These are phyloP conservation scores for Eulemur coronatus DNA, from an alignment of 2,797 vertebrate genomes.

Conservation along the genomic window DNA sequence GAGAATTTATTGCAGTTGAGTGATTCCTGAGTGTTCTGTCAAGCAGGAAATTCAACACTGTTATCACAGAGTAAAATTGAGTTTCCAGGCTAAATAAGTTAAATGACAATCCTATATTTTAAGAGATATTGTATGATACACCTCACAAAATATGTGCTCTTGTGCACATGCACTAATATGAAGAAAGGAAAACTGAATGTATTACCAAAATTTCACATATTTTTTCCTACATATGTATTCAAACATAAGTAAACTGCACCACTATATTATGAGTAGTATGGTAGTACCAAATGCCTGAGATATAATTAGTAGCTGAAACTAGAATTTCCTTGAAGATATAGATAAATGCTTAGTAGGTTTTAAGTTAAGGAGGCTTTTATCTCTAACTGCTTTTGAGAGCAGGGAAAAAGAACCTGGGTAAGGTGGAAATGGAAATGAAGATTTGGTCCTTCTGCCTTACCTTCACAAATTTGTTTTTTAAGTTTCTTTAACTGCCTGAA, in stretches of 20 bases:
- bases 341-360: constrained; percentile 19
- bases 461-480: not conserved
- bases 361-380: constrained; percentile 43
- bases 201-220: constrained; percentile 43
- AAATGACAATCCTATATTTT: constrained; percentile 25
- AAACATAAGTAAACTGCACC: not conserved
- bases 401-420: not conserved
- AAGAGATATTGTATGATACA: constrained; percentile 19
- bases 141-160: not conserved
- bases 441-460: not conserved
- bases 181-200: constrained; percentile 38
- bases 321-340: constrained; percentile 33
- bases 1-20: constrained; percentile 47
- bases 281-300: not conserved
- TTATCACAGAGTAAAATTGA: constrained; percentile 44
- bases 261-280: not conserved
- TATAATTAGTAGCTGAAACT: constrained; percentile 15
- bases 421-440: not conserved
- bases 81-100: constrained; percentile 49
- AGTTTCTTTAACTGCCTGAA: not conserved
- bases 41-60: constrained; percentile 51
- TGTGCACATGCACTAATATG: constrained; percentile 10
- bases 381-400: constrained; percentile 21
- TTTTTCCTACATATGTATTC: not conserved
- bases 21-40: constrained; percentile 41